A percentile compares a stretch with the other conserved stretches of the same genome.
Evolutionary conservation across 2,797 vertebrate species (phyloP).

Genomic region (Acanthornis magna): DNA sequence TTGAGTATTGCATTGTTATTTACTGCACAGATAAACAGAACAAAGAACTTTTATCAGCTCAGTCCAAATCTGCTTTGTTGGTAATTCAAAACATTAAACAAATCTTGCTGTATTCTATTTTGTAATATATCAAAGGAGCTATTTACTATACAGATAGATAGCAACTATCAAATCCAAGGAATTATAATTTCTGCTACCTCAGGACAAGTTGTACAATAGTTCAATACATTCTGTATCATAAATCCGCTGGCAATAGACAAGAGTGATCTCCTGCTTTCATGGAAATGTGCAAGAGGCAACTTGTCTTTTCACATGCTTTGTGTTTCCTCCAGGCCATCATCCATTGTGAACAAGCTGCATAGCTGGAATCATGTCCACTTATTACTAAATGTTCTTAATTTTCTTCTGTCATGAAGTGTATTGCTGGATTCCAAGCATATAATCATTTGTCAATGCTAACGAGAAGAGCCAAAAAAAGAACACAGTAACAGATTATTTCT

Average conservation of each 20-base stretch:
- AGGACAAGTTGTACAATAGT: background rate
- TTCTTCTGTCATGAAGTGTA: background rate
- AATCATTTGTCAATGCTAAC: background rate
- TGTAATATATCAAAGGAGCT: background rate
- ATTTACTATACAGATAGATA: background rate
- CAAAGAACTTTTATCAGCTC: background rate
- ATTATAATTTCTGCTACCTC: background rate
- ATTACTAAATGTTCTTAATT: background rate
- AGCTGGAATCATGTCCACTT: background rate
- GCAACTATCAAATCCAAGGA: background rate
- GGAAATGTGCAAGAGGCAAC: background rate
- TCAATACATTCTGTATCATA: background rate
- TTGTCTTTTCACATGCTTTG: background rate
- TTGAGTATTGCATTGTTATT: background rate
- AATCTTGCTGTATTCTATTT: background rate
- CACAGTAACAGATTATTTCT: background rate
- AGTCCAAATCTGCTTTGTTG: background rate
- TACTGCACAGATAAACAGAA: background rate
- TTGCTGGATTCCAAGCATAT: background rate
- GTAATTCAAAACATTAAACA: background rate
- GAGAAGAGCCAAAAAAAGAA: background rate
- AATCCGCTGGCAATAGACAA: background rate
- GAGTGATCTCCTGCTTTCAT: background rate
- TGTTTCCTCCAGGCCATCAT: background rate
- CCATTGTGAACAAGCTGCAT: background rate